Evolutionary conservation across 2,797 vertebrate genomes (phyloP).

Genomic region (Mormyrus hasselquistii): DNA sequence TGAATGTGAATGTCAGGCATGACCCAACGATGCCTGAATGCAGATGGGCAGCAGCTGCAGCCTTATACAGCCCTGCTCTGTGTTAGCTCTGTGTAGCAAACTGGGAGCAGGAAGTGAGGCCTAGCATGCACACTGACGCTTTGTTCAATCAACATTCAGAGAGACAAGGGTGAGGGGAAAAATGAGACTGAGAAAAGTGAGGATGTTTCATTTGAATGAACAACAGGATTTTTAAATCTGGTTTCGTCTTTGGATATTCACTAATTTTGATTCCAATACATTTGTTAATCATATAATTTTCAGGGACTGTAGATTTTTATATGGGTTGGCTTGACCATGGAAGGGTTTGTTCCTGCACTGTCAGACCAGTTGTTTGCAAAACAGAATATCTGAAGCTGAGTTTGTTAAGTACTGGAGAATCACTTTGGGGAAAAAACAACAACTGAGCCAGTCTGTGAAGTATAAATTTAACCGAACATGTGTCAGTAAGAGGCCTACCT

Average conservation of each 20-base stretch:
- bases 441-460: not conserved
- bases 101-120: not conserved
- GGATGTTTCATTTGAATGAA: not conserved
- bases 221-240: not conserved
- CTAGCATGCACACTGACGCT: not conserved
- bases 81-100: not conserved
- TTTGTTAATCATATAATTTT: not conserved
- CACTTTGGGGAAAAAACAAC: not conserved
- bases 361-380: not conserved
- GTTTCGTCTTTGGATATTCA: not conserved
- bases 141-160: conserved; percentile 10
- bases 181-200: not conserved
- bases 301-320: not conserved
- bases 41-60: conserved; percentile 4
- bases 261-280: not conserved
- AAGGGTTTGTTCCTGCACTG: not conserved
- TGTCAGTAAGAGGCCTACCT: not conserved
- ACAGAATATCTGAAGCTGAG: not conserved
- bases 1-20: not conserved
- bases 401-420: not conserved
- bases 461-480: not conserved
- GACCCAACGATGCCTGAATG: conserved; percentile 16
- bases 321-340: not conserved
- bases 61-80: conserved; percentile 8
- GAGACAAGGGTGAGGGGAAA: not conserved